Conservation (phyloP, 92 coral and sea anemone genomes). For the Umimayanthus chanpuru region DNA sequence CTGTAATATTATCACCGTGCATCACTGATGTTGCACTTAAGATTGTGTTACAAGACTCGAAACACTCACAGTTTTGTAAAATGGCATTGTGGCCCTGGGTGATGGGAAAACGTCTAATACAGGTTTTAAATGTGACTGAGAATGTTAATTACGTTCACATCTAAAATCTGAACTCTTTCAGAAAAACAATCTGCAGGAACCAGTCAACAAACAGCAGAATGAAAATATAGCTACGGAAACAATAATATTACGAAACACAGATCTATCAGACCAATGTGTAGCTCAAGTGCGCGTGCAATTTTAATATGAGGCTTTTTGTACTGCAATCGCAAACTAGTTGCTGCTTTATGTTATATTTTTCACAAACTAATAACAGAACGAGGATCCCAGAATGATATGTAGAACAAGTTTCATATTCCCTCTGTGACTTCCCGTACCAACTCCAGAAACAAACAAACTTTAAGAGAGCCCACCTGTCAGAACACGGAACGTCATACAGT, state of each 20-base stretch:
- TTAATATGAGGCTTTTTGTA: slow-evolving; percentile 9
- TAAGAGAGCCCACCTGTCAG: not conserved
- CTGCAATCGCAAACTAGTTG: slow-evolving; percentile 1
- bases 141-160: not conserved
- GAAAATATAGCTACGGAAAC: slow-evolving; percentile 16
- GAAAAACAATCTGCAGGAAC: not conserved
- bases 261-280: not conserved
- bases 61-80: too few relatives aligned
- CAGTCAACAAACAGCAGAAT: slow-evolving; percentile 19
- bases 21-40: too few relatives aligned
- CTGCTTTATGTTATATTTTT: not conserved
- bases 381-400: not conserved
- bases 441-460: too few relatives aligned
- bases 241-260: not conserved
- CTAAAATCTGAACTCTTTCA: not conserved
- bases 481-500: not conserved
- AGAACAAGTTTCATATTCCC: not conserved
- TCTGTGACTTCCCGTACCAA: not conserved
- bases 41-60: too few relatives aligned
- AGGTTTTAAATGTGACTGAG: slow-evolving; percentile 2
- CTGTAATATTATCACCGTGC: too few relatives aligned
- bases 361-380: not conserved
- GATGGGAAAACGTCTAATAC: not conserved
- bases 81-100: too few relatives aligned
- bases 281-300: not conserved